phyloP scores from a whole-genome alignment of 2,888 invertebrate species.

The Drosophila demipolita region DNA sequence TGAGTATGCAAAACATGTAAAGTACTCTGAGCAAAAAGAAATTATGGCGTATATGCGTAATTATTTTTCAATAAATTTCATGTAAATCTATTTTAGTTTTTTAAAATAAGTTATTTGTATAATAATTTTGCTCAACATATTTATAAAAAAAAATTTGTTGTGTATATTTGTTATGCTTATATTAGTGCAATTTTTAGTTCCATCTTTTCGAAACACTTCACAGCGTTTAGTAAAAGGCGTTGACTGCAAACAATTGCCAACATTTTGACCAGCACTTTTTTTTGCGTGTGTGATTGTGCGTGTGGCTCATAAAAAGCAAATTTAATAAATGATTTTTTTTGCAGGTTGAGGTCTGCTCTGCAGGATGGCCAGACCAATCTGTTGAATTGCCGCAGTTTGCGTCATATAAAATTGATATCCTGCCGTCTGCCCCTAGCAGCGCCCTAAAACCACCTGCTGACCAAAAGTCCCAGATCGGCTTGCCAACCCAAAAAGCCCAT shows the following conservation, averaged over 20 bases:
- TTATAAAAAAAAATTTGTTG: not conserved
- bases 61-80: not conserved
- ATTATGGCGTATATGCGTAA: too few relatives aligned
- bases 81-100: too few relatives aligned
- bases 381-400: conserved; percentile 40
- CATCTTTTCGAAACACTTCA: not conserved
- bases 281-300: conserved; percentile 23
- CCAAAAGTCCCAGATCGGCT: conserved; percentile 24
- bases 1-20: too few relatives aligned
- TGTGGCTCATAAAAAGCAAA: conserved; percentile 61
- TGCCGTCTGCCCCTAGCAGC: conserved; percentile 55
- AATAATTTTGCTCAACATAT: not conserved
- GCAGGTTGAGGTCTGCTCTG: conserved; percentile 19
- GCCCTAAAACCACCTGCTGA: conserved; percentile 19
- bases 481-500: conserved; percentile 8
- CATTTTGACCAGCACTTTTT: conserved; percentile 24
- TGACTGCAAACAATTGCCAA: conserved; percentile 64
- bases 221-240: conserved; percentile 23
- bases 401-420: conserved; percentile 75
- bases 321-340: conserved; percentile 72
- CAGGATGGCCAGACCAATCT: conserved; percentile 12
- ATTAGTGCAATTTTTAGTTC: not conserved
- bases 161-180: not conserved
- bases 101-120: not conserved
- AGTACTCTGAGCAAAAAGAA: too few relatives aligned